These are phyloP conservation scores for Paradoxurus hermaphroditus DNA, from an alignment of 2,113 vertebrate genomes.

Conservation along the genomic window DNA sequence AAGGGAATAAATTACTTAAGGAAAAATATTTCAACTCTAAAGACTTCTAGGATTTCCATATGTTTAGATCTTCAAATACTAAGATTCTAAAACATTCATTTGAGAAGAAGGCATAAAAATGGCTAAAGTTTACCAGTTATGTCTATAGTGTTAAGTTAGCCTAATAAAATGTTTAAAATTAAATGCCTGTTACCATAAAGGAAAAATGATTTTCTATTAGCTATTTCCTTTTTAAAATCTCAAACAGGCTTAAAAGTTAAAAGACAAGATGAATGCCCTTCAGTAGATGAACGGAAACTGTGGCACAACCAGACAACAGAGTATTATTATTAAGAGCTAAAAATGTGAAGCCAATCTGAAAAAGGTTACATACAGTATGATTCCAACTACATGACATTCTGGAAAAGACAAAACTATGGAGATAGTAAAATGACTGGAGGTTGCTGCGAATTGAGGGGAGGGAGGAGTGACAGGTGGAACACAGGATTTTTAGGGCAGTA, in stretches of 20 bases:
- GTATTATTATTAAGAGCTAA: not conserved
- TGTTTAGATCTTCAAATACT: constrained; percentile 42
- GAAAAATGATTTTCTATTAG: constrained; percentile 37
- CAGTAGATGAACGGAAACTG: not conserved
- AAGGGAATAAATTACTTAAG: constrained; percentile 14
- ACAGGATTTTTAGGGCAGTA: not conserved
- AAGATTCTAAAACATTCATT: not conserved
- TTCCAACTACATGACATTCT: not conserved
- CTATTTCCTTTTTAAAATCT: constrained; percentile 29
- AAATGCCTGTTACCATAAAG: not conserved
- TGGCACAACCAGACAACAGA: not conserved
- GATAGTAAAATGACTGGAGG: not conserved
- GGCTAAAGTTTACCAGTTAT: constrained; percentile 1
- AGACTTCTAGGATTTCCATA: not conserved
- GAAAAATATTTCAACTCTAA: constrained; percentile 40
- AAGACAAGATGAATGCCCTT: not conserved
- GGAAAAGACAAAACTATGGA: not conserved
- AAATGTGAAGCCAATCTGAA: not conserved
- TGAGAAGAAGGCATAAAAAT: not conserved
- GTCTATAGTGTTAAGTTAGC: not conserved
- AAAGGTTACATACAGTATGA: not conserved
- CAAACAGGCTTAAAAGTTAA: not conserved
- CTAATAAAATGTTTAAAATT: constrained; percentile 25
- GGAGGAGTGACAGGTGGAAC: not conserved
- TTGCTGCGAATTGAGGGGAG: no score